A percentile compares a stretch with the other conserved stretches of the same genome.
Conservation (phyloP, 2,888 invertebrate genomes). For the Chymomyza procnemis region DNA sequence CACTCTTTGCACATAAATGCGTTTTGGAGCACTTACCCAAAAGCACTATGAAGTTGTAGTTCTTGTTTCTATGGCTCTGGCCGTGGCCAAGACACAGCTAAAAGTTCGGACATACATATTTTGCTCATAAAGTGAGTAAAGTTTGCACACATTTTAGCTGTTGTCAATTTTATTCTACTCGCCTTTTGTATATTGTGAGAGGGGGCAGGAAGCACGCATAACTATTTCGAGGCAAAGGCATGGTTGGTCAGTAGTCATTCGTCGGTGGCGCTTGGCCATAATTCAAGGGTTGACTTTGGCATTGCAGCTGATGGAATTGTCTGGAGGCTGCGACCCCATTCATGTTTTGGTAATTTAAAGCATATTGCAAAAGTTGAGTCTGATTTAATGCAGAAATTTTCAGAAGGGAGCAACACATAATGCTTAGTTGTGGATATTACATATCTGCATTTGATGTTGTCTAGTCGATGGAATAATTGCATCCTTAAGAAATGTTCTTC, state of each 20-base stretch:
- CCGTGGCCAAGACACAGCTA: background rate
- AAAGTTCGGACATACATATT: background rate
- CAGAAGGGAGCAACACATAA: no score
- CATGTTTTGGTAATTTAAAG: conserved; percentile 60
- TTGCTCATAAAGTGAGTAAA: background rate
- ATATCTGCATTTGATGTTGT: background rate
- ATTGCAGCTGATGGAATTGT: background rate
- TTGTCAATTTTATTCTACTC: background rate
- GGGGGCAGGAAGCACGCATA: background rate
- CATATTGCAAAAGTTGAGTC: conserved; percentile 76
- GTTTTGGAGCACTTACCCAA: background rate
- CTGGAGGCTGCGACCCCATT: background rate
- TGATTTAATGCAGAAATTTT: conserved; percentile 58
- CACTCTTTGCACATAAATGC: background rate
- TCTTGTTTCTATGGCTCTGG: background rate
- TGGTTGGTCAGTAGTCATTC: background rate
- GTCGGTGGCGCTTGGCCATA: background rate
- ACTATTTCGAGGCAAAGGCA: background rate
- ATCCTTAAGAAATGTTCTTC: conserved; percentile 22
- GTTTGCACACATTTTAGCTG: background rate
- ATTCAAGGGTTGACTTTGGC: background rate
- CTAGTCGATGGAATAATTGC: conserved; percentile 53
- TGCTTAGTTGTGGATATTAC: background rate
- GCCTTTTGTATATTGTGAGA: no score
- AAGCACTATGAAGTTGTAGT: background rate